phyloP scores from a whole-genome alignment of 2,797 vertebrate genomes.

The Manis pentadactyla region DNA sequence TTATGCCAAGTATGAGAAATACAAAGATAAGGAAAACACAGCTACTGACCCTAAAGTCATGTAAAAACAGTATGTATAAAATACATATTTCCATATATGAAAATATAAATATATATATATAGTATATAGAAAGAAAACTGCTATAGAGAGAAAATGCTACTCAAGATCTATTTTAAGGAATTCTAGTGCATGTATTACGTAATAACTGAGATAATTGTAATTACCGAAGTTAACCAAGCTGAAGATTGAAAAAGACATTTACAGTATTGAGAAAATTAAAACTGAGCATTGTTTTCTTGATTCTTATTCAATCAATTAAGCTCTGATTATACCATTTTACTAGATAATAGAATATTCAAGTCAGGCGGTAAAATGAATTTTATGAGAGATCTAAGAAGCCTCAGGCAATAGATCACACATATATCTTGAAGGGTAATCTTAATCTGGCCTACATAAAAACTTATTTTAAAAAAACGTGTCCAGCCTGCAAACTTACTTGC shows the following conservation, averaged over 20 bases:
- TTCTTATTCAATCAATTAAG: constrained; percentile 46
- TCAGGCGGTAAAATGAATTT: constrained; percentile 52
- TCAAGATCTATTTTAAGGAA: constrained; percentile 60
- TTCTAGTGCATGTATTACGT: background rate
- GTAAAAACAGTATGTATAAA: background rate
- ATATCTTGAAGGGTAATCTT: background rate
- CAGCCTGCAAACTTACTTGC: constrained; percentile 11
- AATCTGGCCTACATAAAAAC: constrained; percentile 60
- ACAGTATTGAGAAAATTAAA: constrained; percentile 53
- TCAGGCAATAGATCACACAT: background rate
- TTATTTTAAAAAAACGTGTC: background rate
- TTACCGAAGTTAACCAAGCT: constrained; percentile 56
- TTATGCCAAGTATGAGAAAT: constrained; percentile 30
- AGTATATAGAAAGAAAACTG: background rate
- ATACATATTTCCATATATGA: background rate
- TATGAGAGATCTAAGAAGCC: constrained; percentile 43
- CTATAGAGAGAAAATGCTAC: constrained; percentile 16
- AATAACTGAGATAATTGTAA: constrained; percentile 40
- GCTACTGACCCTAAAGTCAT: constrained; percentile 14
- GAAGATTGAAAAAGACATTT: constrained; percentile 57
- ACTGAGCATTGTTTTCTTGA: constrained; percentile 56
- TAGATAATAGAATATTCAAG: constrained; percentile 48
- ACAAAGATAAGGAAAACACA: constrained; percentile 39
- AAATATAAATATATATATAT: background rate
- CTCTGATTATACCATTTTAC: constrained; percentile 45